These are phyloP conservation scores for Drosophila kanapiae DNA, from an alignment of 1,140 invertebrate species.

Conservation along the genomic window DNA sequence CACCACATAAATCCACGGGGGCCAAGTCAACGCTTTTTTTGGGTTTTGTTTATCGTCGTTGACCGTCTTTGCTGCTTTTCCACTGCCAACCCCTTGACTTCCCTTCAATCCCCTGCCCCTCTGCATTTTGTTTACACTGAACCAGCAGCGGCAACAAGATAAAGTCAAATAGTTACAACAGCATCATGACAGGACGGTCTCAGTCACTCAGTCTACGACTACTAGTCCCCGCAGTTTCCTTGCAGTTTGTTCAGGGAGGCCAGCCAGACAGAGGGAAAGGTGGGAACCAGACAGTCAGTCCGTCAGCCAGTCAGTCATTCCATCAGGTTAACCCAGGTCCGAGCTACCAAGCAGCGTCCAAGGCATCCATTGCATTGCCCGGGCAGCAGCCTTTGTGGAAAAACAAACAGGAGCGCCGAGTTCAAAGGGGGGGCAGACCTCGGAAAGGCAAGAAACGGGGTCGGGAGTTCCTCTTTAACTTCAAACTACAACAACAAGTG, in stretches of 20 bases:
- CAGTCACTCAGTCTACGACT: conserved; percentile 44
- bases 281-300: background rate
- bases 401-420: conserved; percentile 33
- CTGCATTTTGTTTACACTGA: conserved; percentile 58
- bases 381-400: conserved; percentile 40
- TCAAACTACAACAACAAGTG: conserved; percentile 23
- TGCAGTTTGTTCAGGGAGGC: conserved; percentile 4
- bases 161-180: conserved; percentile 80
- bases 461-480: conserved; percentile 28
- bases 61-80: conserved; percentile 18
- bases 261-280: conserved; percentile 7
- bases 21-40: conserved; percentile 46
- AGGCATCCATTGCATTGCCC: conserved; percentile 38
- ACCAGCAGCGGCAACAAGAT: conserved; percentile 65
- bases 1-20: conserved; percentile 34
- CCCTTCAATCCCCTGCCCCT: conserved; percentile 1
- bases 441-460: background rate
- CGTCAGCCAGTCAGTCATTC: conserved; percentile 25
- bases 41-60: conserved; percentile 70
- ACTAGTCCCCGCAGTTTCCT: background rate
- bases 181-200: conserved; percentile 66
- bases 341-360: conserved; percentile 21
- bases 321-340: conserved; percentile 36
- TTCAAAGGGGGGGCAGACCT: background rate
- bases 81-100: conserved; percentile 3